phyloP scores from a whole-genome alignment of 2,888 invertebrate species.

The Phaedon cochleariae region DNA sequence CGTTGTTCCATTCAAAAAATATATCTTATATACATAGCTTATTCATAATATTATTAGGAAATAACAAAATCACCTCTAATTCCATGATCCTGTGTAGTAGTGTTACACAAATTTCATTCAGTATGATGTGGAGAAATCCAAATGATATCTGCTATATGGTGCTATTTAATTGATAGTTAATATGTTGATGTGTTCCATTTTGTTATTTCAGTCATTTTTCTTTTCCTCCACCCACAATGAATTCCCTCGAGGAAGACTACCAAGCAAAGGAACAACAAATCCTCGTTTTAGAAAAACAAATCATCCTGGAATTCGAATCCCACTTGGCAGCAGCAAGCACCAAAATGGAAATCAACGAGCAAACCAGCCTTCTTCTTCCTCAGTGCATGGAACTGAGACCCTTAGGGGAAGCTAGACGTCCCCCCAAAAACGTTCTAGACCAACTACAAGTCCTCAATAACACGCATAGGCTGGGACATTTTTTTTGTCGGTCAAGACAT shows the following conservation, averaged over 20 bases:
- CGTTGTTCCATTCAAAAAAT: too few species aligned
- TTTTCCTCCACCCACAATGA: constrained; percentile 76
- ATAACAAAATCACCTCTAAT: too few species aligned
- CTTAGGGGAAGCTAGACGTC: constrained; percentile 81
- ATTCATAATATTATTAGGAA: too few species aligned
- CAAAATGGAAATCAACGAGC: constrained; percentile 89
- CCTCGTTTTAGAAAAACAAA: constrained; percentile 75
- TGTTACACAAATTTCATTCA: too few species aligned
- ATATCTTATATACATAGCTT: too few species aligned
- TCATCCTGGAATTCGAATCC: constrained; percentile 87
- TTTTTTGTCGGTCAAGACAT: constrained; percentile 86
- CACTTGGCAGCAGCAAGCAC: constrained; percentile 91
- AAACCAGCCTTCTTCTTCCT: constrained; percentile 83
- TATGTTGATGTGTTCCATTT: constrained; percentile 16
- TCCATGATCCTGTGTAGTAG: too few species aligned
- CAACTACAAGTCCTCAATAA: constrained; percentile 81
- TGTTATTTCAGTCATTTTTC: constrained; percentile 68
- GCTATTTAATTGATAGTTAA: too few species aligned
- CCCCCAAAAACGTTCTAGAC: constrained; percentile 80
- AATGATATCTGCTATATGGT: too few species aligned
- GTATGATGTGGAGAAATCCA: too few species aligned
- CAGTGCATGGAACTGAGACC: constrained; percentile 90
- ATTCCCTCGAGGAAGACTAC: constrained; percentile 67
- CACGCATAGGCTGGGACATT: constrained; percentile 83
- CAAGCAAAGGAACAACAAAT: constrained; percentile 74